Percentiles rank a stretch among this genome's conserved stretches.
phyloP scores from a whole-genome alignment of 2,888 invertebrate genomes.

The Magallana nippona region DNA sequence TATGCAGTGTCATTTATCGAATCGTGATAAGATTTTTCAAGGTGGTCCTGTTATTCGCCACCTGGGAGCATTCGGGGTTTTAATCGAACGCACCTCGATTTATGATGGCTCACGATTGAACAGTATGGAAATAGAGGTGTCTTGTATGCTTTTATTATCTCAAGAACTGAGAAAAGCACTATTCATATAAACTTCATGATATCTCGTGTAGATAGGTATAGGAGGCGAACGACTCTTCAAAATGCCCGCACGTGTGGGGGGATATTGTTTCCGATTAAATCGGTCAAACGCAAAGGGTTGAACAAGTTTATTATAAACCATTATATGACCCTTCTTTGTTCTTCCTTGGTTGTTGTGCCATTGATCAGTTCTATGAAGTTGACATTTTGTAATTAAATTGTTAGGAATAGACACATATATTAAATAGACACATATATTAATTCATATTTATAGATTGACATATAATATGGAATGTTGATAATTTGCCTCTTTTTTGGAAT shows the following conservation, averaged over 20 bases:
- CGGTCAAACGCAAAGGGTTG: neutral
- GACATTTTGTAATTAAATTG: conserved; percentile 7
- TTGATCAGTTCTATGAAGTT: neutral
- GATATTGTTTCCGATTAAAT: conserved; percentile 1
- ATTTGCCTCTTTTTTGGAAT: neutral
- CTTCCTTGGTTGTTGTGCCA: too few relatives aligned
- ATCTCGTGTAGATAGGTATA: neutral
- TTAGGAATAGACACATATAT: too few relatives aligned
- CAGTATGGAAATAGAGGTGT: neutral
- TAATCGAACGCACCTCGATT: conserved; percentile 29
- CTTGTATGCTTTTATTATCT: conserved; percentile 15
- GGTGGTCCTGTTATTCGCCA: neutral
- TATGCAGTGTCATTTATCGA: conserved; percentile 30
- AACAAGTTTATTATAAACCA: neutral
- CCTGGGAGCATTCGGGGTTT: conserved; percentile 2
- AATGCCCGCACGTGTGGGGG: neutral
- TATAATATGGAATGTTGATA: too few relatives aligned
- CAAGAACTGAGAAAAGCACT: conserved; percentile 1
- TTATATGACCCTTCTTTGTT: neutral
- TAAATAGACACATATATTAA: too few relatives aligned
- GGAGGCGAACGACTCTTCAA: neutral
- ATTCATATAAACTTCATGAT: conserved; percentile 19
- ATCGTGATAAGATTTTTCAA: neutral
- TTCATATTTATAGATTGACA: too few relatives aligned
- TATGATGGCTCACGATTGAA: conserved; percentile 1